Percentiles rank a stretch among this genome's conserved stretches.
These are phyloP conservation scores for Wasmannia auropunctata DNA, from an alignment of 1,140 invertebrate species.

Conservation along the genomic window DNA sequence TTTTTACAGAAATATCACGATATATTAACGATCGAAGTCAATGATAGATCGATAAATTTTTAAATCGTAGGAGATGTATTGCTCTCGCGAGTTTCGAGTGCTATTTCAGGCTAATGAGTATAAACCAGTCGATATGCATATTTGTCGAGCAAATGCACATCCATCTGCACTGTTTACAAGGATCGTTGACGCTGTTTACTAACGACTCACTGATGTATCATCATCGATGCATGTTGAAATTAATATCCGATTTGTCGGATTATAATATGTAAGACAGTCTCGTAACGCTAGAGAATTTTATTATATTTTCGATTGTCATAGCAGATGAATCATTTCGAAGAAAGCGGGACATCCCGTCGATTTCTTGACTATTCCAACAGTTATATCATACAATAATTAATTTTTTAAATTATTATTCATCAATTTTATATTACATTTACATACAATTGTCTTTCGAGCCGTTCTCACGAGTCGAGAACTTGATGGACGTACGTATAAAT, in stretches of 20 bases:
- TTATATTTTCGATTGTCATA: background rate
- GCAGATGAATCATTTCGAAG: background rate
- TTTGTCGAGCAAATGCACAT: slow-evolving; percentile 25
- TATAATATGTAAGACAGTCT: background rate
- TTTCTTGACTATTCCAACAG: background rate
- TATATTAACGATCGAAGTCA: background rate
- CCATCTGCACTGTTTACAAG: slow-evolving; percentile 1
- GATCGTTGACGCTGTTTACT: background rate
- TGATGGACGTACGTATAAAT: background rate
- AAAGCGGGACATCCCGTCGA: background rate
- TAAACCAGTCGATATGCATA: background rate
- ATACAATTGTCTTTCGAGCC: background rate
- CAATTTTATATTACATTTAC: background rate
- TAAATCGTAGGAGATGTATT: background rate
- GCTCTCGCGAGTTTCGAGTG: background rate
- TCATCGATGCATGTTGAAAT: background rate
- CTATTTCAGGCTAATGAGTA: slow-evolving; percentile 8
- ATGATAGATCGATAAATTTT: background rate
- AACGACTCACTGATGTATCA: background rate
- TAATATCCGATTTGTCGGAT: background rate
- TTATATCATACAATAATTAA: background rate
- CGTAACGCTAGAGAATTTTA: background rate
- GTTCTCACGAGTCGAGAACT: background rate
- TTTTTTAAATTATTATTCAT: background rate
- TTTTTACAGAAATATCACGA: background rate